These are phyloP conservation scores for Dinocampus coccinellae DNA, from an alignment of 2,888 invertebrate species.

Conservation along the genomic window DNA sequence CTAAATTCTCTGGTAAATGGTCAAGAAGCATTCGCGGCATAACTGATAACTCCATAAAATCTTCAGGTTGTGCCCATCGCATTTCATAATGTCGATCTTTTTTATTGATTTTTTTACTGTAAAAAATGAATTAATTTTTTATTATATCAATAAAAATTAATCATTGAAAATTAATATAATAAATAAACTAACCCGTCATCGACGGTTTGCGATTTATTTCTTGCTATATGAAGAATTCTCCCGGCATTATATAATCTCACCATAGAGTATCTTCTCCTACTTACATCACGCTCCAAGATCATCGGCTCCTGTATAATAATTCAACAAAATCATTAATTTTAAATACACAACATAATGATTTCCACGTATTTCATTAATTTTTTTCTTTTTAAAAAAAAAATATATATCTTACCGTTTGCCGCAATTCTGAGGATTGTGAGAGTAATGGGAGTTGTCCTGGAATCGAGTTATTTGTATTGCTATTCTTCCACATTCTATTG, in stretches of 20 bases:
- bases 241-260: constrained; percentile 84
- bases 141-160: neutral
- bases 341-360: too few relatives aligned
- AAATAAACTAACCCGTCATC: constrained; percentile 45
- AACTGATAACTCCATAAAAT: constrained; percentile 85
- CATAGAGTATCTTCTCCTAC: constrained; percentile 78
- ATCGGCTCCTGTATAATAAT: constrained; percentile 80
- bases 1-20: constrained; percentile 86
- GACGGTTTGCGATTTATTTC: constrained; percentile 76
- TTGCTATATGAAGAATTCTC: constrained; percentile 82
- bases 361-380: too few relatives aligned
- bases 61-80: constrained; percentile 85
- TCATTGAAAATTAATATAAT: constrained; percentile 1
- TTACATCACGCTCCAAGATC: constrained; percentile 76
- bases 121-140: constrained; percentile 20
- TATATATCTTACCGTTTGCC: constrained; percentile 70
- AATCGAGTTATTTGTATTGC: constrained; percentile 65
- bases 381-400: too few relatives aligned
- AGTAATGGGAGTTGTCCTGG: constrained; percentile 71
- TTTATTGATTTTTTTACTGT: constrained; percentile 70
- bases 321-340: neutral
- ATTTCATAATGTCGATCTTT: constrained; percentile 76
- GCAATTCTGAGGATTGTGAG: constrained; percentile 63
- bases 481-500: constrained; percentile 80
- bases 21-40: constrained; percentile 89